Percentiles rank a stretch among this genome's conserved stretches.
These are phyloP conservation scores for Portunus trituberculatus DNA, from an alignment of 1,140 invertebrate genomes.

Conservation along the genomic window DNA sequence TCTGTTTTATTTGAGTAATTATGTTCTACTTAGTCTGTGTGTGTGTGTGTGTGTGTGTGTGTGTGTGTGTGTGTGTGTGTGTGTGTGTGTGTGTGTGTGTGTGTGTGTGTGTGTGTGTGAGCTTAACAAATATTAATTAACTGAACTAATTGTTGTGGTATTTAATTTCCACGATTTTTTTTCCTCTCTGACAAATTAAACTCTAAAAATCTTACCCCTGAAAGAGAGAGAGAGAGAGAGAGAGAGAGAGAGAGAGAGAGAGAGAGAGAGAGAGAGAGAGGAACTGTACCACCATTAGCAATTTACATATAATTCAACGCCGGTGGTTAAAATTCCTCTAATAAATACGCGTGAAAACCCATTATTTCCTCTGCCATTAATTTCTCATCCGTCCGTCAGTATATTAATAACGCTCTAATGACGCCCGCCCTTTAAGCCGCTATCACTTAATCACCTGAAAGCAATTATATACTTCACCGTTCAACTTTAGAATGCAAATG, in stretches of 20 bases:
- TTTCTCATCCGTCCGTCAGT: neutral
- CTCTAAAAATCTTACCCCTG: neutral
- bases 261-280: neutral
- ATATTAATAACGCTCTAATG: neutral
- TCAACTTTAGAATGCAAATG: conserved; percentile 14
- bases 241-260: no score
- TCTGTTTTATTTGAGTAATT: no score
- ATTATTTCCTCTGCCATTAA: neutral
- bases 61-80: neutral
- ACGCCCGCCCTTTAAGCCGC: neutral
- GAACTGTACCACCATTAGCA: neutral
- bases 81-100: conserved; percentile 20
- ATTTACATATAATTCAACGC: neutral
- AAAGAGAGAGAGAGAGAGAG: no score
- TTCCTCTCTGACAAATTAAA: neutral
- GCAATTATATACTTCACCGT: neutral
- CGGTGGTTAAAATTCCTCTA: neutral
- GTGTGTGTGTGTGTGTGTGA: neutral
- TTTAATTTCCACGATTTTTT: neutral
- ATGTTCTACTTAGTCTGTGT: neutral
- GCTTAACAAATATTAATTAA: neutral
- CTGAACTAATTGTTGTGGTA: neutral
- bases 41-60: neutral
- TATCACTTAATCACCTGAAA: conserved; percentile 14
- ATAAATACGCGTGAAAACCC: neutral